These are phyloP conservation scores for Luscinia luscinia DNA, from an alignment of 2,797 vertebrate genomes.

Conservation along the genomic window DNA sequence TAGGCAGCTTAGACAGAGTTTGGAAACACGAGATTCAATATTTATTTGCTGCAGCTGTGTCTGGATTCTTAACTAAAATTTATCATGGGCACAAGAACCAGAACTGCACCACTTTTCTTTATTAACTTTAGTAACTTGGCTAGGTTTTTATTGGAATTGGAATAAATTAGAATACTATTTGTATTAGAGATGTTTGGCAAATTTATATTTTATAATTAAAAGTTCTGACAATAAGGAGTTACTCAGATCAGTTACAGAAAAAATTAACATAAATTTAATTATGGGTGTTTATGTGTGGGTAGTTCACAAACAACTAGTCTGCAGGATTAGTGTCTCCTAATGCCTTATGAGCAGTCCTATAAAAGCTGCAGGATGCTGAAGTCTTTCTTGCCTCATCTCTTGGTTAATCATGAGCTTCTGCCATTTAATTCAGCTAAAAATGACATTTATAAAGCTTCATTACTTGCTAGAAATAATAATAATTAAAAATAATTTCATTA, in stretches of 20 bases:
- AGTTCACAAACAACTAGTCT: conserved; percentile 11
- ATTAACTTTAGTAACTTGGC: background rate
- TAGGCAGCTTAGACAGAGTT: background rate
- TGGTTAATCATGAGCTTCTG: background rate
- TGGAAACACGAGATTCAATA: background rate
- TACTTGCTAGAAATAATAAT: background rate
- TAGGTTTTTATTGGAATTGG: background rate
- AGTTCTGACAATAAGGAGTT: background rate
- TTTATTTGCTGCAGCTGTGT: background rate
- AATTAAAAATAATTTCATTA: background rate
- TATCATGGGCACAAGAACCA: background rate
- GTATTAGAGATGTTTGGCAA: background rate
- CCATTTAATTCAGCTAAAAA: background rate
- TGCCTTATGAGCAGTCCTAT: background rate
- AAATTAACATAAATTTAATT: conserved; percentile 43
- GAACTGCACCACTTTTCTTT: background rate
- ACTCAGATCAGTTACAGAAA: background rate
- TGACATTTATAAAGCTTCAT: background rate
- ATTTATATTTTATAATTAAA: conserved; percentile 27
- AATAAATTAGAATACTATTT: background rate
- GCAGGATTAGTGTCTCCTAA: background rate
- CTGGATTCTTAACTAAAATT: background rate
- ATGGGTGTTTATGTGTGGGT: background rate
- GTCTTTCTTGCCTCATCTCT: background rate
- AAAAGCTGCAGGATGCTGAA: background rate